phyloP scores from a whole-genome alignment of 2,113 vertebrate genomes.

The Tretioscincus oriximinensis region DNA sequence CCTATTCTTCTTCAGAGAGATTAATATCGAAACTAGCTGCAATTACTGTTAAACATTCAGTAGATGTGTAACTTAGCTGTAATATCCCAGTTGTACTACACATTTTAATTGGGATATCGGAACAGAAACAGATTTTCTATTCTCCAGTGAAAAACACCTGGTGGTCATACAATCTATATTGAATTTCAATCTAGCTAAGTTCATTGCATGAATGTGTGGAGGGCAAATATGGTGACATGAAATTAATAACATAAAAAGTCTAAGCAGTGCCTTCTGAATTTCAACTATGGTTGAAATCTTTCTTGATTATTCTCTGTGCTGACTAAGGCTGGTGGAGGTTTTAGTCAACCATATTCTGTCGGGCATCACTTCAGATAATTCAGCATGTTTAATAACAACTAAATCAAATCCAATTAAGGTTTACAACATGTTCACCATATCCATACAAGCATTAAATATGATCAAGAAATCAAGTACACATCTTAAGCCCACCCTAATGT shows the following conservation, averaged over 20 bases:
- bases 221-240: constrained; percentile 30
- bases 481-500: neutral
- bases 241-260: constrained; percentile 30
- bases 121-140: constrained; percentile 37
- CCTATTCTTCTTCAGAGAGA: constrained; percentile 19
- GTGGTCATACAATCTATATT: constrained; percentile 18
- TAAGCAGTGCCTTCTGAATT: neutral
- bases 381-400: neutral
- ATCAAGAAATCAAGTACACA: too few species aligned
- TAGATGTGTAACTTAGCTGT: constrained; percentile 17
- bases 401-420: neutral
- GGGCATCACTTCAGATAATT: too few species aligned
- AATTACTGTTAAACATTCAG: constrained; percentile 27
- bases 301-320: too few species aligned
- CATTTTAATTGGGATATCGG: constrained; percentile 45
- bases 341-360: too few species aligned
- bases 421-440: too few species aligned
- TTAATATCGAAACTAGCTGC: constrained; percentile 7
- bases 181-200: constrained; percentile 41
- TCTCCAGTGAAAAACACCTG: constrained; percentile 19
- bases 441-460: too few species aligned
- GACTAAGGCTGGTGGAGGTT: too few species aligned
- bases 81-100: constrained; percentile 35
- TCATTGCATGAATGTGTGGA: constrained; percentile 9
- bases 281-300: too few species aligned